Evolutionary conservation across 2,797 vertebrate species (phyloP).

Genomic region (Alca torda): DNA sequence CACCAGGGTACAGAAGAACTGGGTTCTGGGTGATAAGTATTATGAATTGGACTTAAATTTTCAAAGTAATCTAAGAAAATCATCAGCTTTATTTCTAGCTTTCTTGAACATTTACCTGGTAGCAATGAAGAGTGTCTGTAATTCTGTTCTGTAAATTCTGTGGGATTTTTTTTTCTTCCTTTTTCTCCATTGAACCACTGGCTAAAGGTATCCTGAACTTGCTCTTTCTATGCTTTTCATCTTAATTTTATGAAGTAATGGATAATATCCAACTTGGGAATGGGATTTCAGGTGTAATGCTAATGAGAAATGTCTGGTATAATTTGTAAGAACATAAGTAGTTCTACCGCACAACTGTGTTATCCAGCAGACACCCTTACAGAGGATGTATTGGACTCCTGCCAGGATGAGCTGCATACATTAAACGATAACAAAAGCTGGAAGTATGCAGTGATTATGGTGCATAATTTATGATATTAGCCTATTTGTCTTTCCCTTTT

Average conservation of each 20-base stretch:
- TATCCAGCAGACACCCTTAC: constrained; percentile 24
- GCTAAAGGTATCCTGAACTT: neutral
- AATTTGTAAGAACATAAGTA: constrained; percentile 26
- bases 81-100: neutral
- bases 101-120: neutral
- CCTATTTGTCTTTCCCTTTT: neutral
- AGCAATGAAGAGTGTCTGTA: neutral
- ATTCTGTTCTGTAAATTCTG: neutral
- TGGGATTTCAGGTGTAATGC: constrained; percentile 7
- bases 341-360: neutral
- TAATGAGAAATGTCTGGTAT: constrained; percentile 24
- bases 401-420: constrained; percentile 1
- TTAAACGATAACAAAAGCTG: neutral
- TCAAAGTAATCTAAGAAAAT: neutral
- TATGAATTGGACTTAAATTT: neutral
- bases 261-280: neutral
- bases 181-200: neutral
- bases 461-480: neutral
- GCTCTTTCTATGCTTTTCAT: neutral
- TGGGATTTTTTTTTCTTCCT: neutral
- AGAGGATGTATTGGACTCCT: neutral
- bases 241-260: neutral
- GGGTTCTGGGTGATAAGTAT: neutral
- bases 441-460: neutral
- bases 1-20: neutral